A percentile compares a stretch with the other conserved stretches of the same genome.
phyloP scores from a whole-genome alignment of 2,797 vertebrate species.

The Oryzias sinensis region DNA sequence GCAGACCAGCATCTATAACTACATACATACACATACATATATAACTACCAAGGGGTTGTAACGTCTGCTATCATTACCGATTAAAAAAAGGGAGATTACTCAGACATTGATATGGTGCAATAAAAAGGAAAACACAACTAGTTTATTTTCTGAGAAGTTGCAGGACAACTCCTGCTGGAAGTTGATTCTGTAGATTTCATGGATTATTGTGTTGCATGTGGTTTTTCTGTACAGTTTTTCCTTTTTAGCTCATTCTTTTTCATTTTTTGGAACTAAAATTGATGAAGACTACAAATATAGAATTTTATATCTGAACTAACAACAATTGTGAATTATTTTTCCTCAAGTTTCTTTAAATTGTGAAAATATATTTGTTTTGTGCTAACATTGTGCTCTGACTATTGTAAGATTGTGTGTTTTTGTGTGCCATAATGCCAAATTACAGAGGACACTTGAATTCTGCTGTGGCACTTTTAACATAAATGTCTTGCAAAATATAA shows the following conservation, averaged over 20 bases:
- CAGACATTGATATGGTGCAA: slow-evolving; percentile 49
- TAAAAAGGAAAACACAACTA: slow-evolving; percentile 25
- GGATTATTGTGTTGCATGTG: slow-evolving; percentile 16
- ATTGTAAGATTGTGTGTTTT: slow-evolving; percentile 35
- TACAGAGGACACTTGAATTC: slow-evolving; percentile 53
- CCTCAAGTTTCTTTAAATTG: slow-evolving; percentile 26
- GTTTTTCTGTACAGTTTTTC: slow-evolving; percentile 6
- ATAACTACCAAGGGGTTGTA: neutral
- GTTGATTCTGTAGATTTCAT: slow-evolving; percentile 16
- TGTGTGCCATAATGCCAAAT: slow-evolving; percentile 64
- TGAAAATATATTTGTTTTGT: slow-evolving; percentile 47
- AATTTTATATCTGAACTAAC: slow-evolving; percentile 6
- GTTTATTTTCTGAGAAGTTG: slow-evolving; percentile 20
- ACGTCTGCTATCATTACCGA: no score
- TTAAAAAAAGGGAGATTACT: slow-evolving; percentile 32
- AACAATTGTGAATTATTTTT: slow-evolving; percentile 24
- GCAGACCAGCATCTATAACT: slow-evolving; percentile 42
- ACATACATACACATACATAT: slow-evolving; percentile 12
- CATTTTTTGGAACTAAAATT: neutral
- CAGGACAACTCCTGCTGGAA: slow-evolving; percentile 11
- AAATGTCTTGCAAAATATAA: slow-evolving; percentile 45
- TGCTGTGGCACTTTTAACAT: slow-evolving; percentile 67
- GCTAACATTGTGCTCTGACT: slow-evolving; percentile 30
- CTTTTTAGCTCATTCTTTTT: slow-evolving; percentile 1
- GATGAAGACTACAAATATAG: slow-evolving; percentile 10